A percentile compares a stretch with the other conserved stretches of the same genome.
phyloP scores from a whole-genome alignment of 2,797 vertebrate species.

The Monodelphis domestica region DNA sequence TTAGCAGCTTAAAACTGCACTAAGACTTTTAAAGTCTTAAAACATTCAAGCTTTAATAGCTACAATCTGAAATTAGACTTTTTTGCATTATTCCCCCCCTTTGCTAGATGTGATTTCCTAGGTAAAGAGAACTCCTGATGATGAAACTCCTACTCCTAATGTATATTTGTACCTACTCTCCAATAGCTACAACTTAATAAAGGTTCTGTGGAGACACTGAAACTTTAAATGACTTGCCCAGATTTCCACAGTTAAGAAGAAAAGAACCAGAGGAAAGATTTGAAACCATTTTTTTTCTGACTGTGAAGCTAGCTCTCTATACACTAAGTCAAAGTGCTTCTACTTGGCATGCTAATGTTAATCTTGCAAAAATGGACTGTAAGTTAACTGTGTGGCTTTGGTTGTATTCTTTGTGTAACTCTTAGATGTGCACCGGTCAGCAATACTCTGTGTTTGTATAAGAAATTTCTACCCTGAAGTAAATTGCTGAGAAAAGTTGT shows the following conservation, averaged over 20 bases:
- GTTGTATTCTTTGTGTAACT: not conserved
- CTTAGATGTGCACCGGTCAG: not conserved
- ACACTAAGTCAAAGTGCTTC: not conserved
- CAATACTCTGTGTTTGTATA: not conserved
- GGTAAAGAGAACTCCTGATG: not conserved
- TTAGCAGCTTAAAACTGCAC: not conserved
- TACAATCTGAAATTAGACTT: not conserved
- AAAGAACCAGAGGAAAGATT: not conserved
- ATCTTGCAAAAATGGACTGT: not conserved
- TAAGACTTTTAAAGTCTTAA: not conserved
- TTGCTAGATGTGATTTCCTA: not conserved
- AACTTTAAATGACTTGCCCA: not conserved
- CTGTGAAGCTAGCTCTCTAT: not conserved
- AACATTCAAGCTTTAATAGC: not conserved
- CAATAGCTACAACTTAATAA: not conserved
- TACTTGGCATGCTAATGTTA: not conserved
- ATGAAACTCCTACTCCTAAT: not conserved
- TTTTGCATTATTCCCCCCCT: not conserved
- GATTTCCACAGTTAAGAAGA: not conserved
- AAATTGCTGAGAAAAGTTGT: not conserved
- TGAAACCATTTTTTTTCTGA: not conserved
- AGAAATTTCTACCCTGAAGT: not conserved
- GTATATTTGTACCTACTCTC: not conserved
- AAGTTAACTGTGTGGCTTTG: not conserved
- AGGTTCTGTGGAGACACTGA: not conserved